phyloP scores from a whole-genome alignment of 2,888 invertebrate species.

The Sisyra nigra region DNA sequence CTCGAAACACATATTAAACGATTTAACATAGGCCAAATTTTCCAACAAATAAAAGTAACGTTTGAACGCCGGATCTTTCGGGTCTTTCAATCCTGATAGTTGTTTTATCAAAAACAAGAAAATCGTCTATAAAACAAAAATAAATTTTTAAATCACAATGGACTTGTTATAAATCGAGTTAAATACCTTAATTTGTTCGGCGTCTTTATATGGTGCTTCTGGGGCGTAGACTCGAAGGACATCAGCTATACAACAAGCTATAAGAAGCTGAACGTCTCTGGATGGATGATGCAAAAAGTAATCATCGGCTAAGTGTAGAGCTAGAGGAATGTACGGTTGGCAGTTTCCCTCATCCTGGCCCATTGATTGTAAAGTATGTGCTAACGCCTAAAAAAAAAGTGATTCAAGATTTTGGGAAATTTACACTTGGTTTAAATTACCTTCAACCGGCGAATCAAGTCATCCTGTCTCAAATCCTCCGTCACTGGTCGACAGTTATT shows the following conservation, averaged over 20 bases:
- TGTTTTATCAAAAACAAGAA: slow-evolving; percentile 92
- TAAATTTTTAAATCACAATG: no score
- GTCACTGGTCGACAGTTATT: slow-evolving; percentile 87
- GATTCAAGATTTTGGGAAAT: background rate
- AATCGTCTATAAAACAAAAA: slow-evolving; percentile 42
- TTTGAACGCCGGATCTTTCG: slow-evolving; percentile 94
- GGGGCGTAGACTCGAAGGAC: slow-evolving; percentile 93
- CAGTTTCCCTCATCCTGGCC: slow-evolving; percentile 91
- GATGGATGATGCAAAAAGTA: slow-evolving; percentile 80
- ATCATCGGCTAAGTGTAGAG: slow-evolving; percentile 84
- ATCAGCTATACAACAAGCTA: slow-evolving; percentile 96
- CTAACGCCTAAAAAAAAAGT: slow-evolving; percentile 47
- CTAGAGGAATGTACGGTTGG: slow-evolving; percentile 81
- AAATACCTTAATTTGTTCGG: slow-evolving; percentile 66
- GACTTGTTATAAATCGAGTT: background rate
- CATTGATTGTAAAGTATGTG: slow-evolving; percentile 90
- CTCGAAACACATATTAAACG: slow-evolving; percentile 98
- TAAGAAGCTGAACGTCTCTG: slow-evolving; percentile 82
- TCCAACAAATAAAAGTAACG: slow-evolving; percentile 93
- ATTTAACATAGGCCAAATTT: slow-evolving; percentile 93
- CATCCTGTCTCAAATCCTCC: slow-evolving; percentile 91
- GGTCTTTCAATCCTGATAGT: slow-evolving; percentile 82
- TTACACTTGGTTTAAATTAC: slow-evolving; percentile 28
- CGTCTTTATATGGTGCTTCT: slow-evolving; percentile 93
- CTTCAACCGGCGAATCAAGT: slow-evolving; percentile 86